These are phyloP conservation scores for Hippoglossus hippoglossus DNA, from an alignment of 2,797 vertebrate genomes.

Conservation along the genomic window DNA sequence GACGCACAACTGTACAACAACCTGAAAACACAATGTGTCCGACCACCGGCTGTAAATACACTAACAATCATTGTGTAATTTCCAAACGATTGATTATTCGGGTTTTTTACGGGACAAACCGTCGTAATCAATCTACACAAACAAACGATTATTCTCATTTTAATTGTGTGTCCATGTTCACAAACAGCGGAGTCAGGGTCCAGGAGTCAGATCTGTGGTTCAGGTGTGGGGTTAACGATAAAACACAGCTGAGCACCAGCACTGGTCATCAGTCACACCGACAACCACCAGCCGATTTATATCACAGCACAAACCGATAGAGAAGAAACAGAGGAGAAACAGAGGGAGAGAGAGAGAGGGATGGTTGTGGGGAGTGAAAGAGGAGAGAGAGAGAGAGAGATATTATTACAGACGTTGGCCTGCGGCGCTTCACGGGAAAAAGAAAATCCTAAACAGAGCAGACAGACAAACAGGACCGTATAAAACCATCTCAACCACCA, in stretches of 20 bases:
- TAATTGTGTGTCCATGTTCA: too few relatives aligned
- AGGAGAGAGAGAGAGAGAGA: slow-evolving; percentile 28
- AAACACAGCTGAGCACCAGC: slow-evolving; percentile 26
- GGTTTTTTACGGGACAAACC: background rate
- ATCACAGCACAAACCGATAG: background rate
- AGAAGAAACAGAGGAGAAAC: background rate
- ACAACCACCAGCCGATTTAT: slow-evolving; percentile 1
- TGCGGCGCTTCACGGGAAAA: slow-evolving; percentile 49
- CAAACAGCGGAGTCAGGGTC: background rate
- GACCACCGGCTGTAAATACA: too few relatives aligned
- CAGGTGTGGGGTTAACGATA: slow-evolving; percentile 26
- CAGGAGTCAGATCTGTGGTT: slow-evolving; percentile 25
- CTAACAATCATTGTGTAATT: too few relatives aligned
- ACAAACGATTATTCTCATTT: slow-evolving; percentile 12
- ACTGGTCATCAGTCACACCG: slow-evolving; percentile 59
- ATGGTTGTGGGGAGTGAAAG: background rate
- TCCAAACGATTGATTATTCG: too few relatives aligned
- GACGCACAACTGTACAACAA: too few relatives aligned
- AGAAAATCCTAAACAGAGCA: slow-evolving; percentile 52
- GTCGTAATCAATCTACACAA: slow-evolving; percentile 21
- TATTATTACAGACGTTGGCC: slow-evolving; percentile 63
- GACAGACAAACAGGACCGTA: slow-evolving; percentile 69
- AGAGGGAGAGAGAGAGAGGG: too few relatives aligned
- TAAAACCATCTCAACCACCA: slow-evolving; percentile 66
- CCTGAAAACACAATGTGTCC: too few relatives aligned